Conservation (phyloP, 2,797 vertebrate genomes). For the Loris lydekkerianus region DNA sequence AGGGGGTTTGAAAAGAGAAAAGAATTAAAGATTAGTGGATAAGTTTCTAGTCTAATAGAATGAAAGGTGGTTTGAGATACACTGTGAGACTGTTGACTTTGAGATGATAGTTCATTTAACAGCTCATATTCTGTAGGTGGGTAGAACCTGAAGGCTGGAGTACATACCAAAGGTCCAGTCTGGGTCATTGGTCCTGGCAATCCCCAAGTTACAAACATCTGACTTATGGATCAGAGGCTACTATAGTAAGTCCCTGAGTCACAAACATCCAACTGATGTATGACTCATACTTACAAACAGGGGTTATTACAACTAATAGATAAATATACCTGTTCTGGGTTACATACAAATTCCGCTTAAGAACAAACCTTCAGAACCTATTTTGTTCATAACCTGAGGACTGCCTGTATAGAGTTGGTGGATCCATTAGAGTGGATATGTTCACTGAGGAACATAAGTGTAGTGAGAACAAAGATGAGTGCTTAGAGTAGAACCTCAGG, state of each 20-base stretch:
- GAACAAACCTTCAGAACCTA: no score
- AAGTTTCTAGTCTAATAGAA: background rate
- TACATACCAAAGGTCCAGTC: background rate
- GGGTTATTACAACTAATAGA: no score
- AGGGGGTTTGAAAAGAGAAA: background rate
- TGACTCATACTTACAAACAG: no score
- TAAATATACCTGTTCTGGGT: no score
- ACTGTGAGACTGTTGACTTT: background rate
- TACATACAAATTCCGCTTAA: no score
- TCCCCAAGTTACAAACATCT: no score
- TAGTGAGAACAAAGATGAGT: background rate
- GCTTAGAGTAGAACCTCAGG: background rate
- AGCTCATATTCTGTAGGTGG: background rate
- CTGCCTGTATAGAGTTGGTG: background rate
- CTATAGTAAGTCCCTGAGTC: no score
- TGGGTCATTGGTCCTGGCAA: background rate
- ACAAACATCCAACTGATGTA: no score
- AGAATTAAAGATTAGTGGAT: background rate
- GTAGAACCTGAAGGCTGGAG: background rate
- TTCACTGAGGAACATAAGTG: background rate
- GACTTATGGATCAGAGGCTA: no score
- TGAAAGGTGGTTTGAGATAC: constrained; percentile 33
- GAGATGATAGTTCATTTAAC: background rate
- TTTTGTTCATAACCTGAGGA: no score
- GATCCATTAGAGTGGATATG: background rate